Evolutionary conservation across 2,113 vertebrate genomes (phyloP).

Genomic region (Macquaria ambigua): DNA sequence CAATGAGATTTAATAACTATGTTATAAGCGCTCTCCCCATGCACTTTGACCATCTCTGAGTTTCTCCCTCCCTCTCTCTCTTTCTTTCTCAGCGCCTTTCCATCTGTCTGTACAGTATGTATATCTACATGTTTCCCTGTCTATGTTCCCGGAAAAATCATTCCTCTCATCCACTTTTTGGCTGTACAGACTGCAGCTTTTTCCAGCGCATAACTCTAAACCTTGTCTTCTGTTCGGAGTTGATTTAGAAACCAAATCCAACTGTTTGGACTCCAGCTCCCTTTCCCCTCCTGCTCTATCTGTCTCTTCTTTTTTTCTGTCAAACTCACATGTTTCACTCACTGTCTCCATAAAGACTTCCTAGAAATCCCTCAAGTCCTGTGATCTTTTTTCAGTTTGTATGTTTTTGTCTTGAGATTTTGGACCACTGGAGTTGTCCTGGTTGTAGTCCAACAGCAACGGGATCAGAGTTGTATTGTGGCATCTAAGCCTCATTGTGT

Average conservation of each 20-base stretch:
- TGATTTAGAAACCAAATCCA: conserved; percentile 73
- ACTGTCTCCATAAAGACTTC: conserved; percentile 41
- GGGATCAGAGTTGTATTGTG: conserved; percentile 59
- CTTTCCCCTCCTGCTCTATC: conserved; percentile 23
- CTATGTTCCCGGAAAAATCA: conserved; percentile 68
- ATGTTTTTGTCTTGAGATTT: conserved; percentile 47
- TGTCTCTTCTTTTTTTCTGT: conserved; percentile 34
- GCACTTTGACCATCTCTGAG: background rate
- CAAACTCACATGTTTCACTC: conserved; percentile 44
- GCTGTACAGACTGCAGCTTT: conserved; percentile 74
- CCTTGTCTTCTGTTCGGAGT: conserved; percentile 76
- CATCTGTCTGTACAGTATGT: conserved; percentile 12
- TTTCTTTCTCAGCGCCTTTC: background rate
- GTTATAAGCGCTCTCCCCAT: background rate
- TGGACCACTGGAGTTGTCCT: conserved; percentile 40
- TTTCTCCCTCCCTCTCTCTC: background rate
- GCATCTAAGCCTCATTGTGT: conserved; percentile 56
- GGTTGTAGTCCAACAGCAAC: conserved; percentile 67
- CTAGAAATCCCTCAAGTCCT: conserved; percentile 26
- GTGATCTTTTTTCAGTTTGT: conserved; percentile 19
- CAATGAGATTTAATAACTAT: background rate
- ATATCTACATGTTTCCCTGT: conserved; percentile 48
- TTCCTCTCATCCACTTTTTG: conserved; percentile 70
- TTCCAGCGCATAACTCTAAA: conserved; percentile 77
- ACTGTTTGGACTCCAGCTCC: conserved; percentile 52